A percentile compares a stretch with the other conserved stretches of the same genome.
These are phyloP conservation scores for Alectura lathami DNA, from an alignment of 2,113 vertebrate species.

Conservation along the genomic window DNA sequence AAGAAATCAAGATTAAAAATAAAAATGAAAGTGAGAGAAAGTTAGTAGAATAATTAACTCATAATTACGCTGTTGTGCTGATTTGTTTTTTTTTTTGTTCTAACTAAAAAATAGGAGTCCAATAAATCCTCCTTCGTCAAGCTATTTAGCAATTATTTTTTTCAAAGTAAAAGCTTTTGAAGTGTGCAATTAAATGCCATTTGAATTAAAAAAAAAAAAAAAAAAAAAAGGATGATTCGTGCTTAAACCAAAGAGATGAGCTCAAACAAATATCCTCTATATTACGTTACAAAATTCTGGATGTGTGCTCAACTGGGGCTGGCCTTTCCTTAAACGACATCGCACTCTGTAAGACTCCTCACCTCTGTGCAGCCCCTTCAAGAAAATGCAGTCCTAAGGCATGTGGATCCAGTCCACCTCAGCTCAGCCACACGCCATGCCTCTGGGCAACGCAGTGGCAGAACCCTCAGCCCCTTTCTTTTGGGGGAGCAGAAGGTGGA, in stretches of 20 bases:
- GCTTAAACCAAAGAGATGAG: neutral
- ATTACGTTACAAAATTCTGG: neutral
- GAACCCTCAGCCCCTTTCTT: neutral
- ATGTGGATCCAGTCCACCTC: neutral
- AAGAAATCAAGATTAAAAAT: conserved; percentile 64
- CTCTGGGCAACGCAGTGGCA: neutral
- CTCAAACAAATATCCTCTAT: neutral
- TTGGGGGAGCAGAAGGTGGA: neutral
- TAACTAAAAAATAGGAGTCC: conserved; percentile 11
- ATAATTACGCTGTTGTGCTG: conserved; percentile 33
- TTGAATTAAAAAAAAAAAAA: too few relatives aligned
- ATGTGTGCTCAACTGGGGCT: neutral
- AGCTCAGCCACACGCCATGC: neutral
- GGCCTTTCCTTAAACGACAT: neutral
- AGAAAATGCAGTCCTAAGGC: neutral
- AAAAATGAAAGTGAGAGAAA: conserved; percentile 62
- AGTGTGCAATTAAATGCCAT: neutral
- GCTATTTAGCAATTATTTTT: neutral
- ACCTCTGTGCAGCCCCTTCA: neutral
- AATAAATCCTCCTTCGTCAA: conserved; percentile 36
- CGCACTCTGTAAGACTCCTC: neutral
- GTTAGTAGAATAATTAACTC: conserved; percentile 74
- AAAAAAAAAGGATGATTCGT: neutral
- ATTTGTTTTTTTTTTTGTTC: conserved; percentile 68
- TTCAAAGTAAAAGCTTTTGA: conserved; percentile 31